Percentiles rank a stretch among this genome's conserved stretches.
Evolutionary conservation across 2,113 vertebrate species (phyloP).

Genomic region (Gambusia holbrooki): DNA sequence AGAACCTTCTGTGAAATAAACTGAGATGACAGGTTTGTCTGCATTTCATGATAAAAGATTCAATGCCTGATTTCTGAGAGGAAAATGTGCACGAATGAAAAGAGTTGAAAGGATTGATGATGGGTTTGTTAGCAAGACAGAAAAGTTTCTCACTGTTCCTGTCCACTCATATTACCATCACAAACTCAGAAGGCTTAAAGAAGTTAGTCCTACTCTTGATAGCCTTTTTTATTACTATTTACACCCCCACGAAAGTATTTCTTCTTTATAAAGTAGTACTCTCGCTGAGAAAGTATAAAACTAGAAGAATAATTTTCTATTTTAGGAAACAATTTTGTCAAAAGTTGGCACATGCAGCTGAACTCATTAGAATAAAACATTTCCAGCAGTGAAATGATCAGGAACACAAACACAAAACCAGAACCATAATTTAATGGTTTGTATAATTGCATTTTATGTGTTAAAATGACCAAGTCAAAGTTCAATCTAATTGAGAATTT

Average conservation of each 20-base stretch:
- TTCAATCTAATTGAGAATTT: slow-evolving; percentile 41
- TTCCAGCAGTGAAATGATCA: background rate
- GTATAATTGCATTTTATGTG: background rate
- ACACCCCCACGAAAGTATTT: background rate
- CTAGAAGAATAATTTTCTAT: background rate
- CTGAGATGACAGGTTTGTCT: slow-evolving; percentile 14
- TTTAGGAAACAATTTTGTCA: background rate
- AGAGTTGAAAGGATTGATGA: slow-evolving; percentile 23
- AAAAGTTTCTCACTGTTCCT: slow-evolving; percentile 28
- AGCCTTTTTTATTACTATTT: background rate
- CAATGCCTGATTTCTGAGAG: slow-evolving; percentile 34
- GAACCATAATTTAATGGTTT: background rate
- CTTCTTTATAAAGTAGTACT: background rate
- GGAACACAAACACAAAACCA: background rate
- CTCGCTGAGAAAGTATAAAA: background rate
- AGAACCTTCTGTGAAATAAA: slow-evolving; percentile 54
- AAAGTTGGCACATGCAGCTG: background rate
- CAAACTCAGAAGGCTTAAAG: slow-evolving; percentile 14
- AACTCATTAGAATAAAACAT: background rate
- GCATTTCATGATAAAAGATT: slow-evolving; percentile 34
- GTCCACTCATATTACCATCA: slow-evolving; percentile 21
- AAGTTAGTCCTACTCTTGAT: slow-evolving; percentile 5
- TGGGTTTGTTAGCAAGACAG: slow-evolving; percentile 24
- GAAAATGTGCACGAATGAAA: slow-evolving; percentile 16
- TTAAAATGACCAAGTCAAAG: slow-evolving; percentile 26